Base-by-base conservation (phyloP, 2,797 vertebrate genomes). In the Sebastes matsubarae region DNA sequence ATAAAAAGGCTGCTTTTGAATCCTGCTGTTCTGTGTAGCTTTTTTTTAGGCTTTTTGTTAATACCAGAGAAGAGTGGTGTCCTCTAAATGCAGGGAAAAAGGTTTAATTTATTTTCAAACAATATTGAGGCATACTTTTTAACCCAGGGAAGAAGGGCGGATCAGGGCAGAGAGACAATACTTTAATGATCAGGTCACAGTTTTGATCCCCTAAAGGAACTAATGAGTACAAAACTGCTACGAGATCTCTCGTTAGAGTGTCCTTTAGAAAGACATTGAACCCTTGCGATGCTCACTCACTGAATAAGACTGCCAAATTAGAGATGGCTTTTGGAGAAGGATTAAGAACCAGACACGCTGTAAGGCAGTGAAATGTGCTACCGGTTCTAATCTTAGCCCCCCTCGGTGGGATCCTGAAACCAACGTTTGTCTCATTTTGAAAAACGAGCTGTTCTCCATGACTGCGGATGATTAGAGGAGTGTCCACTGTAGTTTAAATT, bases 201-300 rank as follows among this genome's bases (percentile, higher is more conserved):
- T 64, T 84, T 81, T 80, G 72, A 84, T 86, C 52, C 65, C 8
- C 10, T 32, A 32, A 60, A 58, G 61, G 29, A 69, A 54, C 64
- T 79, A 82, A 86, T 70, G 75, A 79, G 30, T 38, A 60, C 46
- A 72, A 81, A 74, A 59, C 30, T 54, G 42, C 59, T 12, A 16
- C 16, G 16, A 30, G 36, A 70, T 29, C 70, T 61, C 78, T 42
- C 58, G 58, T 81, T 77, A 75, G 82, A 75, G 55, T 63, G 63
- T 68, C 63, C 46, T 82, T 75, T 38, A 50, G 71, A 58, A 63
- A 68, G 58, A 29, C 59, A 60, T 10, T 12, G 46, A 68, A 67
- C 55, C 29, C 3, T 30, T 16, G n/a, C 55, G 27, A 18, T 32
- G 8, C 34, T 63, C 63, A 12, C 11, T 64, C 32, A 14, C 73